A percentile compares a stretch with the other conserved stretches of the same genome.
Evolutionary conservation across 2,888 invertebrate genomes (phyloP).

Genomic region (Pammene fasciana): DNA sequence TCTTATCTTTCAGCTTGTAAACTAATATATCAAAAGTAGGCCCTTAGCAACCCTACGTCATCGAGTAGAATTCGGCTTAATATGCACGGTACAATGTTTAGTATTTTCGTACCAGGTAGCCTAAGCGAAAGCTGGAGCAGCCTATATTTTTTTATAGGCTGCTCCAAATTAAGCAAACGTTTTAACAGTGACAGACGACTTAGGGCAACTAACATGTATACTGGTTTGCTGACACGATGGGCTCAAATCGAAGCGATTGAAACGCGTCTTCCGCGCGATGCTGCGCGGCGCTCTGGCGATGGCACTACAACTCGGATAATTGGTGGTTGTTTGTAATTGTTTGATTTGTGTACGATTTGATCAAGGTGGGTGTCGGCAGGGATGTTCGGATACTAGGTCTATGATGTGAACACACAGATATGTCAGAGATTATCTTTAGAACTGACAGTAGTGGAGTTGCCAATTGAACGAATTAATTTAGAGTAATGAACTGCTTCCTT

Average conservation of each 20-base stretch:
- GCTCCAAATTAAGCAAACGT: no score
- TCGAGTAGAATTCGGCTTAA: no score
- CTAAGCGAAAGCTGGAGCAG: no score
- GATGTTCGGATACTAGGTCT: slow-evolving; percentile 21
- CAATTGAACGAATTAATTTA: no score
- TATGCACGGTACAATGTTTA: no score
- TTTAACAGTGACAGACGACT: no score
- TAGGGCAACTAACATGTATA: background rate
- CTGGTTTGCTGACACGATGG: background rate
- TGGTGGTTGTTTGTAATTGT: slow-evolving; percentile 44
- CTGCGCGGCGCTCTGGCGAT: background rate
- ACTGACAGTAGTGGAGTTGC: background rate
- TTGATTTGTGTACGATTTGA: slow-evolving; percentile 41
- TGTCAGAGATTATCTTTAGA: background rate
- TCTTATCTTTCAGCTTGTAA: no score
- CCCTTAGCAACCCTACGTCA: no score
- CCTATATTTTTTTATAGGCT: no score
- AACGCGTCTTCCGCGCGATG: background rate
- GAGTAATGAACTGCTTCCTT: no score
- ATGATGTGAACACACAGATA: background rate
- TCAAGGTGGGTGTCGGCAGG: slow-evolving; percentile 24
- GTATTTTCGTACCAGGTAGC: no score
- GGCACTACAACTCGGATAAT: slow-evolving; percentile 41
- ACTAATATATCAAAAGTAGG: no score
- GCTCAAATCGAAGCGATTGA: background rate